Percentiles rank a stretch among this genome's conserved stretches.
Conservation (phyloP, 2,888 invertebrate genomes). For the Homarus gammarus region DNA sequence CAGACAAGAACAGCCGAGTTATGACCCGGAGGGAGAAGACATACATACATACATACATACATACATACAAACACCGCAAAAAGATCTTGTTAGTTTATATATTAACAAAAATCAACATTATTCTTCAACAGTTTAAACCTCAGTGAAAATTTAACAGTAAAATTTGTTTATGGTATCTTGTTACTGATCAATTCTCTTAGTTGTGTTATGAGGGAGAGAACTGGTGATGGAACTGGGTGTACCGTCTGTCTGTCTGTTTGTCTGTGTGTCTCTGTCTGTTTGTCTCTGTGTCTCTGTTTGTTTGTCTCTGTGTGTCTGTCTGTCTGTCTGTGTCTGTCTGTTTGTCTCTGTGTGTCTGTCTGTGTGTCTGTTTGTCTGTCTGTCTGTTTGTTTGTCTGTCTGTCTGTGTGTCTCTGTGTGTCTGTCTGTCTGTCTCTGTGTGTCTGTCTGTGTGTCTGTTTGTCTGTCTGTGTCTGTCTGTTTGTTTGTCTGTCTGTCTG, state of each 20-base stretch:
- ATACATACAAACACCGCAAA: no score
- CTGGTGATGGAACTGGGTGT: no score
- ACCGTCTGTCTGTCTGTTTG: not conserved
- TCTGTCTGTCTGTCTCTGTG: not conserved
- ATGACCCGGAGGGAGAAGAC: no score
- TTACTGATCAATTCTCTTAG: no score
- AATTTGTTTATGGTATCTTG: no score
- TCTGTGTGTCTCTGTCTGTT: constrained; percentile 37
- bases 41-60: constrained; percentile 13
- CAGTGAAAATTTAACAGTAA: no score
- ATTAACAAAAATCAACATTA: no score
- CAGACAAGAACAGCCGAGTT: no score
- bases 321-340: constrained; percentile 13
- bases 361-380: not conserved
- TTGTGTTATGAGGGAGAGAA: no score
- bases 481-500: constrained; percentile 4
- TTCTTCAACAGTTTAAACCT: no score
- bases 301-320: not conserved
- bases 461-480: not conserved
- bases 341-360: constrained; percentile 7
- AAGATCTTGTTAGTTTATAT: not conserved
- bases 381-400: not conserved
- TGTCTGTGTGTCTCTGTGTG: not conserved
- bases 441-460: not conserved
- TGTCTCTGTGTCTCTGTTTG: constrained; percentile 32